Conservation (phyloP, 2,888 invertebrate genomes). For the Dendrolimus houi region DNA sequence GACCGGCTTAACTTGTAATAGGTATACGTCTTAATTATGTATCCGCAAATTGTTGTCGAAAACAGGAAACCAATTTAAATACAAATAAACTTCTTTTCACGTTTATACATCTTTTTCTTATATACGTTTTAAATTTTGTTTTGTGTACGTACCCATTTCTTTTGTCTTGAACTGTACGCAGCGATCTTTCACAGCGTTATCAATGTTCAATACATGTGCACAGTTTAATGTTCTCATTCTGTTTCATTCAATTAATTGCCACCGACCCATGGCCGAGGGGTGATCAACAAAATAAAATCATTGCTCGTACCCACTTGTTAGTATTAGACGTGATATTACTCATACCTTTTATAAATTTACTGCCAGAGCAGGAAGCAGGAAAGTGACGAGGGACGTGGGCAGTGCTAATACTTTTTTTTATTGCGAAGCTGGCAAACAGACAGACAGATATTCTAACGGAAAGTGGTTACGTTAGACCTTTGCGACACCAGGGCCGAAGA, state of each 20-base stretch:
- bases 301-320: conserved; percentile 3
- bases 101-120: not conserved
- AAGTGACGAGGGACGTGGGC: too few relatives aligned
- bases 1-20: too few relatives aligned
- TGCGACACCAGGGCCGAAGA: too few relatives aligned
- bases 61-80: not conserved
- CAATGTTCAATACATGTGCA: conserved; percentile 62
- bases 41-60: too few relatives aligned
- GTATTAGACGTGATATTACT: not conserved
- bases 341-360: too few relatives aligned
- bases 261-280: conserved; percentile 12
- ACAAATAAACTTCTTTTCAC: not conserved
- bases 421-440: too few relatives aligned
- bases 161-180: conserved; percentile 33
- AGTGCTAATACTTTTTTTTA: too few relatives aligned
- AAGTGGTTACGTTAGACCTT: too few relatives aligned
- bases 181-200: conserved; percentile 64
- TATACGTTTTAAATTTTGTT: not conserved
- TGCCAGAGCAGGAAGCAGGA: too few relatives aligned
- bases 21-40: too few relatives aligned
- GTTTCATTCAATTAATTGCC: conserved; percentile 62
- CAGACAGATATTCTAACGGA: too few relatives aligned
- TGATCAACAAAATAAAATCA: conserved; percentile 6
- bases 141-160: conserved; percentile 2
- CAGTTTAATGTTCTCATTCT: conserved; percentile 66